These are phyloP conservation scores for Mola mola DNA, from an alignment of 2,113 vertebrate species.

Conservation along the genomic window DNA sequence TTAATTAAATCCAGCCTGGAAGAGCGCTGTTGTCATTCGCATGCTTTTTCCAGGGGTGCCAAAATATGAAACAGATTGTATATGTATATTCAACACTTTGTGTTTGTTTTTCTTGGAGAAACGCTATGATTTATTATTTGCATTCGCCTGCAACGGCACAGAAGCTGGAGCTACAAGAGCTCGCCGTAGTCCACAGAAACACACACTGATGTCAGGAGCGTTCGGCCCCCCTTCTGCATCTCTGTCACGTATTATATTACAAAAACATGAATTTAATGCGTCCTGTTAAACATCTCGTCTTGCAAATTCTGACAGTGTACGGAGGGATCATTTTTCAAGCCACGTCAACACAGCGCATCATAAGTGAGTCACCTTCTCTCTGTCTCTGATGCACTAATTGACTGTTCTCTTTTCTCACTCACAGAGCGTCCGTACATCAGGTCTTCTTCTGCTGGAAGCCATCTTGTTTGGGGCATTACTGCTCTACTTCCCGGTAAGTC, in stretches of 20 bases:
- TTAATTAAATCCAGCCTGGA: slow-evolving; percentile 60
- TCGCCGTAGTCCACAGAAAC: not conserved
- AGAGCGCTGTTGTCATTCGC: slow-evolving; percentile 13
- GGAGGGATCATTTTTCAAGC: too few species aligned
- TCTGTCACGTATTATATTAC: not conserved
- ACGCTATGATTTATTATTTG: slow-evolving; percentile 3
- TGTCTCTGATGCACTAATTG: slow-evolving; percentile 8
- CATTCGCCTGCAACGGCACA: not conserved
- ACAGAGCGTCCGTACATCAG: slow-evolving; percentile 92
- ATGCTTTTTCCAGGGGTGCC: slow-evolving; percentile 12
- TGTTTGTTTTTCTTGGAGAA: slow-evolving; percentile 29
- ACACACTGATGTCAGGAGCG: not conserved
- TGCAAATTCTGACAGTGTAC: too few species aligned
- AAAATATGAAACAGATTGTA: not conserved
- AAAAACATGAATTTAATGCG: not conserved
- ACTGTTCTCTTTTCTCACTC: slow-evolving; percentile 31
- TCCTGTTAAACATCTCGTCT: not conserved
- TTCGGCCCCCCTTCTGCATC: not conserved
- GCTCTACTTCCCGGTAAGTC: slow-evolving; percentile 93
- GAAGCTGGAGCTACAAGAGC: too few species aligned
- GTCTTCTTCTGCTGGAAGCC: slow-evolving; percentile 90
- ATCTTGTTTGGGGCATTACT: slow-evolving; percentile 92
- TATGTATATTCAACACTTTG: slow-evolving; percentile 3
- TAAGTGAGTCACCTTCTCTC: not conserved
- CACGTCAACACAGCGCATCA: too few species aligned